Evolutionary conservation across 2,113 vertebrate genomes (phyloP).

Genomic region (Ictidomys tridecemlineatus): DNA sequence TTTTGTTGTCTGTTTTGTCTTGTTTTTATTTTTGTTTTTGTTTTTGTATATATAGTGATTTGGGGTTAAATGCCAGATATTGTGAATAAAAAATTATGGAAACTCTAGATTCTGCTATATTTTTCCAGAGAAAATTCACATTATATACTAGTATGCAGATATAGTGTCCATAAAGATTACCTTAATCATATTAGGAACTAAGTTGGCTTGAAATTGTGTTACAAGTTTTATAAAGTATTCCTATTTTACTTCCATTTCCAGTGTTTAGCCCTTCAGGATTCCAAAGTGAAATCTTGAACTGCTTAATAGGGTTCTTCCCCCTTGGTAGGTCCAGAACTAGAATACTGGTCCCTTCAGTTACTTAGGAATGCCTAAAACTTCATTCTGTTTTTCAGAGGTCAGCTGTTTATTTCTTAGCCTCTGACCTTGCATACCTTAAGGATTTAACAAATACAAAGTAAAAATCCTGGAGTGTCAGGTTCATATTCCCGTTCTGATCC

Average conservation of each 20-base stretch:
- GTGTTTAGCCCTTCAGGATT: not conserved
- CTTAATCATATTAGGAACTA: not conserved
- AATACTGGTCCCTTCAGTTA: not conserved
- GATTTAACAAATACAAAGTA: slow-evolving; percentile 19
- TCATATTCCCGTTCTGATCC: not conserved
- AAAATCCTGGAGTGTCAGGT: not conserved
- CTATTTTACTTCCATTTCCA: not conserved
- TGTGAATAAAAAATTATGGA: not conserved
- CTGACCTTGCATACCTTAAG: not conserved
- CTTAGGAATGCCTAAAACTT: not conserved
- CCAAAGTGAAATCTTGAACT: not conserved
- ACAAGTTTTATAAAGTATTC: not conserved
- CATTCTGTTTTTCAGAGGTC: not conserved
- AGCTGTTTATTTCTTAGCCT: not conserved
- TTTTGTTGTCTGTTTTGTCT: not conserved
- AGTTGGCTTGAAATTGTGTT: not conserved
- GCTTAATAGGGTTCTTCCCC: not conserved
- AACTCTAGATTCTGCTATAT: not conserved
- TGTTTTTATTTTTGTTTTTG: not conserved
- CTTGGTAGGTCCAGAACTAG: not conserved
- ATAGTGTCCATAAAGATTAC: not conserved
- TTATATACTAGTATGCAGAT: not conserved
- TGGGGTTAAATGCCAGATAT: not conserved
- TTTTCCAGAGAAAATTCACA: slow-evolving; percentile 1
- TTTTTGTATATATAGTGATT: not conserved